phyloP scores from a whole-genome alignment of 2,888 invertebrate species.

The Antitype chi region DNA sequence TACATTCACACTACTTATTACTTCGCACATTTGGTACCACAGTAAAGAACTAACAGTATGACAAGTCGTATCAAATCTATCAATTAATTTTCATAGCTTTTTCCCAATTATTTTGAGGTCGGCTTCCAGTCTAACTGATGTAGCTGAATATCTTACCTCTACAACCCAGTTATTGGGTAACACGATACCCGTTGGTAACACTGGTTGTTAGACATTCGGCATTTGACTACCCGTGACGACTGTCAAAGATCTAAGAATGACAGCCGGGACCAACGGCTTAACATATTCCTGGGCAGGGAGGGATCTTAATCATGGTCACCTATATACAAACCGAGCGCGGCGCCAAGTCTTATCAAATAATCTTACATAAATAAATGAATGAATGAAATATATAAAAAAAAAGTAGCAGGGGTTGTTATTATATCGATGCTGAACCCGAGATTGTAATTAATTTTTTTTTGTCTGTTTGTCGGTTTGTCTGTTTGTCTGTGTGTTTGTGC shows the following conservation, averaged over 20 bases:
- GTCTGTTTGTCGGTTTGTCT: too few relatives aligned
- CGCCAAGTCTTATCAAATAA: background rate
- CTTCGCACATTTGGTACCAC: background rate
- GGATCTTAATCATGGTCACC: background rate
- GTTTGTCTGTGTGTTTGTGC: too few relatives aligned
- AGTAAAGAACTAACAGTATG: constrained; percentile 5
- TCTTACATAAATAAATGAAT: too few relatives aligned
- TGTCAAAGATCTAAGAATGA: background rate
- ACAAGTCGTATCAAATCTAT: background rate
- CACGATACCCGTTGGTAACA: background rate
- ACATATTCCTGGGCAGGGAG: background rate
- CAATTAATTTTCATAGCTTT: background rate
- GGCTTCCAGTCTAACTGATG: background rate
- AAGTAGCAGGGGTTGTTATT: too few relatives aligned
- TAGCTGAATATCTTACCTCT: background rate
- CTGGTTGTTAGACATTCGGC: background rate
- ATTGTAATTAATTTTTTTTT: too few relatives aligned
- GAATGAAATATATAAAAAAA: too few relatives aligned
- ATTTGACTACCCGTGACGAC: background rate
- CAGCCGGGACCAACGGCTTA: background rate
- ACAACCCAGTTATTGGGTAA: background rate
- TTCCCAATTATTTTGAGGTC: background rate
- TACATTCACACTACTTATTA: constrained; percentile 13
- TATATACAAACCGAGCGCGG: background rate
- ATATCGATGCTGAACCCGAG: too few relatives aligned